Conservation (phyloP, 2,888 invertebrate genomes). For the Crossocerus cetratus region DNA sequence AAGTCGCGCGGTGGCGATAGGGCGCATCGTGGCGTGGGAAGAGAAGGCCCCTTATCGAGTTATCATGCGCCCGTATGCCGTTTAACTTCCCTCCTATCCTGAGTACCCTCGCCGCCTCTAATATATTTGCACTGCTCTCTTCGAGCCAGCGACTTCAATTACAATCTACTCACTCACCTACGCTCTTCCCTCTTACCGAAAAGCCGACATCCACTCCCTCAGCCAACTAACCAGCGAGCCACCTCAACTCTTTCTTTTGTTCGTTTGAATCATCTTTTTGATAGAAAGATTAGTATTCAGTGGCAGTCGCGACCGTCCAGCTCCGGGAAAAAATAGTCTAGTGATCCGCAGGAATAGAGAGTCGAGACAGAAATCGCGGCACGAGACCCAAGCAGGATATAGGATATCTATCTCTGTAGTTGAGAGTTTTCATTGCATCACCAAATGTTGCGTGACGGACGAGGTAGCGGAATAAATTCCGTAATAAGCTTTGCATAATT, state of each 20-base stretch:
- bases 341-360: too few relatives aligned
- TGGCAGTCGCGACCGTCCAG: too few relatives aligned
- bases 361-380: too few relatives aligned
- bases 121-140: constrained; percentile 53
- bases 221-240: too few relatives aligned
- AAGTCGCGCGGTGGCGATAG: constrained; percentile 34
- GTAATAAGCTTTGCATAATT: constrained; percentile 44
- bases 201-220: neutral
- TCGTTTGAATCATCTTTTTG: too few relatives aligned
- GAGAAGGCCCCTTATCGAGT: constrained; percentile 61
- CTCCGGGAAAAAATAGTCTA: too few relatives aligned
- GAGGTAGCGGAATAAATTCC: constrained; percentile 33
- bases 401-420: constrained; percentile 13
- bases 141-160: constrained; percentile 47
- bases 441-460: constrained; percentile 34
- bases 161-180: constrained; percentile 48
- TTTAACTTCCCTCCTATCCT: constrained; percentile 58
- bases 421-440: constrained; percentile 22
- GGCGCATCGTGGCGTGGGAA: constrained; percentile 63
- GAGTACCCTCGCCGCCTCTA: constrained; percentile 47
- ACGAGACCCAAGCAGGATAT: too few relatives aligned
- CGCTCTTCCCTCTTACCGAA: constrained; percentile 15
- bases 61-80: constrained; percentile 65
- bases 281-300: too few relatives aligned
- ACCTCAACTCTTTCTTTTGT: too few relatives aligned